Evolutionary conservation across 2,888 invertebrate genomes (phyloP), one percentile per base, ranked within the genome.

Genomic region (Thera obeliscata): DNA sequence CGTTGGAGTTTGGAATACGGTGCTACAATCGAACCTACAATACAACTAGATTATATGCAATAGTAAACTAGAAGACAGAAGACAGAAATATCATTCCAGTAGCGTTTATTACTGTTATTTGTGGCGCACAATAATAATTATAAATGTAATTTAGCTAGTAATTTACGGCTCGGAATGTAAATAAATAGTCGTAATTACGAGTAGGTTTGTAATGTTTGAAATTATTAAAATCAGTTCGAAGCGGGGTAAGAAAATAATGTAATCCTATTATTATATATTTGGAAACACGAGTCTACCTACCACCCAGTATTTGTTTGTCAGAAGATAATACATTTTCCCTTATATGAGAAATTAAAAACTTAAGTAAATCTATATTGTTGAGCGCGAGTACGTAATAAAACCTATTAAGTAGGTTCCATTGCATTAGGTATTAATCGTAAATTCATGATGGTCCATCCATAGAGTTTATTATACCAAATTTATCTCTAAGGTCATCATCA

Each of bases 151-250:
- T 74, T 74, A 75, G 72, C 66, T 63, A 72, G 71, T 74, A 75
- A 76, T 77, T 72, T 74, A 74, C 71, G 67, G 66, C 64, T 48
- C 56, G 58, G 73, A 70, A 71, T 73, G 70, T 74, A 79, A 74
- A 74, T 71, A 73, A 75, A 74, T 71, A 73, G 61, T 61, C 50
- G 33, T 54, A 72, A 69, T 67, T 70, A 70, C 66, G 22, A 22
- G 0, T 22, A 22, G 22, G 22, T 22, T 22, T 22, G 22, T 22
- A 22, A 22, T 22, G 64, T 69, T 69, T 67, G 61, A 77, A 78
- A 82, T 78, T 79, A 78, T 78, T 78, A 78, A 77, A 79, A 78
- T 77, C 77, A 75, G 75, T 74, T 76, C 73, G 76, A 75, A 67
- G 73, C 75, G 67, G 41, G n/a, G 54, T 66, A 66, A 59, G 81